Evolutionary conservation across 2,888 invertebrate species (phyloP), one percentile per base, ranked within the genome.

Genomic region (Venusia cambrica): DNA sequence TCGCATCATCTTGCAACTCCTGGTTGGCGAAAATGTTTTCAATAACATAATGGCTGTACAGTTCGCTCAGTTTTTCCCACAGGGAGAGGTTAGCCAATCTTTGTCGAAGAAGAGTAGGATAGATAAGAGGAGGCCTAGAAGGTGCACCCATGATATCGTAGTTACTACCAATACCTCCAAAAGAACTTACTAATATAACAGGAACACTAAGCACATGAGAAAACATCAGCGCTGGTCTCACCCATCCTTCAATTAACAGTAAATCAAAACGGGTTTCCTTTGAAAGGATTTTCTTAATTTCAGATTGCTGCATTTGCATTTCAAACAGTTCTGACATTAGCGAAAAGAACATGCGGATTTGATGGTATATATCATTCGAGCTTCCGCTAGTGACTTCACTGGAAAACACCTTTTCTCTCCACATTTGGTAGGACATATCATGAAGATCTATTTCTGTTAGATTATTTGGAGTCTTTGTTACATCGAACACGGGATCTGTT

Each of bases 161-260:
- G 4, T 35, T 21, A n/a, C 15, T 29, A 0, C 8, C 16, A 1
- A 32, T 3, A 2, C 43, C 45, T 3, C 11, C 15, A 2, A 47
- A 37, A 5, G 47, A 54, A 25, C 55, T 54, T 1, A 57, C 14
- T n/a, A 32, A 31, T 10, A 58, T 47, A 0, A 45, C 42, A 2
- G 57, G 57, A 3, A 30, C 35, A 7, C 34, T 55, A n/a, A 45
- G 46, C 0, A 51, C 8, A 14, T 59, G 45, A 7, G 48, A 34
- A 3, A 57, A 19, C 1, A 42, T 31, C 7, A 54, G 14, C 0
- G 51, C 37, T 2, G 48, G 34, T 24, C 46, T 38, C n/a, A 37
- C 45, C 39, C 45, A 48, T 0, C 44, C 45, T 38, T 58, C 57
- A 11, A 43, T 4, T 10, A 58, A 17, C 5, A 59, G 29, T 12